phyloP scores from a whole-genome alignment of 2,113 vertebrate species.

The Aphyosemion australe region DNA sequence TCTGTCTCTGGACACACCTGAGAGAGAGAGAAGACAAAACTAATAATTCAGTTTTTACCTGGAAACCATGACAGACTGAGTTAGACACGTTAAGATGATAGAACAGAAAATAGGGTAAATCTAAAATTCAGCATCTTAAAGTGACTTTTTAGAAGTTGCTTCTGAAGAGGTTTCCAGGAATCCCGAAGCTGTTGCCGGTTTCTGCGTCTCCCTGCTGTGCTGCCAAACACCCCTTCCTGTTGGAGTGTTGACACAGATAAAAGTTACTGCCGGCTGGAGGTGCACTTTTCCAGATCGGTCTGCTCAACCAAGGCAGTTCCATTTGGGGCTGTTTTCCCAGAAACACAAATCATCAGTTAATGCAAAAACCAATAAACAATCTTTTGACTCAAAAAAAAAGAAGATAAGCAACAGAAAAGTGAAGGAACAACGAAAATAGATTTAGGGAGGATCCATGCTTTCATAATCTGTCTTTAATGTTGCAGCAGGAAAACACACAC shows the following conservation, averaged over 20 bases:
- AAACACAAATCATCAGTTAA: constrained; percentile 12
- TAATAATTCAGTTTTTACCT: too few species aligned
- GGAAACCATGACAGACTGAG: too few species aligned
- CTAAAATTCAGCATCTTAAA: not conserved
- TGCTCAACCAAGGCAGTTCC: too few species aligned
- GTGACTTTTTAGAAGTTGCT: not conserved
- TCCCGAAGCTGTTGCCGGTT: constrained; percentile 8
- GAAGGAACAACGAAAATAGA: not conserved
- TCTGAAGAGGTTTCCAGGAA: constrained; percentile 20
- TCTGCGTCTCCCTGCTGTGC: constrained; percentile 20
- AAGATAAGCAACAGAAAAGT: too few species aligned
- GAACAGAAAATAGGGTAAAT: not conserved
- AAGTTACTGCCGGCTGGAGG: too few species aligned
- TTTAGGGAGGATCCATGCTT: not conserved
- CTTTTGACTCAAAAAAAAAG: not conserved
- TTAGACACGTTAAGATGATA: not conserved
- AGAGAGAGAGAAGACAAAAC: not conserved
- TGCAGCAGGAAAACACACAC: constrained; percentile 2
- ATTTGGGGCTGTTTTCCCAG: too few species aligned
- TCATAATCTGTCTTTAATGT: constrained; percentile 15
- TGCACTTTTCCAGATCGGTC: too few species aligned
- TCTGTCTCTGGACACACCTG: constrained; percentile 1
- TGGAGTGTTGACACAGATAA: constrained; percentile 28
- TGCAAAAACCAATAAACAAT: constrained; percentile 6
- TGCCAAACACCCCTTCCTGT: constrained; percentile 22